Conservation (phyloP, 2,113 vertebrate species). For the Saguinus imperator region DNA sequence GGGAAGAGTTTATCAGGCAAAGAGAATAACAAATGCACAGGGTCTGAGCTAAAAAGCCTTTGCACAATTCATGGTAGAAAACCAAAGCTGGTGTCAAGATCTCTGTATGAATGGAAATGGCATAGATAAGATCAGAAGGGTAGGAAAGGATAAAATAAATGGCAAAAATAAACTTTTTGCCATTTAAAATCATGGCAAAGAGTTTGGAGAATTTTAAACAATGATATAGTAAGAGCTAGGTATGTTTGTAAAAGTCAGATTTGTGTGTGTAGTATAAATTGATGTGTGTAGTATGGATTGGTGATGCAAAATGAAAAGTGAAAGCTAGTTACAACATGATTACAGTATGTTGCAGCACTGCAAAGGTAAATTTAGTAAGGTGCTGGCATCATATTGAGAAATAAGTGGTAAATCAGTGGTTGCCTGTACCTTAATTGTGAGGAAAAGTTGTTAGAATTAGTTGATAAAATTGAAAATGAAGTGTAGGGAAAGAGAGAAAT, state of each 20-base stretch:
- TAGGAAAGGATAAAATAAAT: not conserved
- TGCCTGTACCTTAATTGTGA: not conserved
- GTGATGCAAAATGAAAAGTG: not conserved
- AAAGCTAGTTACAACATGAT: not conserved
- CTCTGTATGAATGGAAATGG: not conserved
- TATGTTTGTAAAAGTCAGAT: not conserved
- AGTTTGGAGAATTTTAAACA: not conserved
- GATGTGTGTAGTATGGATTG: not conserved
- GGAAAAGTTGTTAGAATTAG: not conserved
- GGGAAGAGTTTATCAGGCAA: not conserved
- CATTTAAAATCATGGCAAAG: not conserved
- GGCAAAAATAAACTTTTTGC: too few relatives aligned
- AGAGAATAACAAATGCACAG: not conserved
- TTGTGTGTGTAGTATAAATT: rapidly evolving
- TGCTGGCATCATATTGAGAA: not conserved
- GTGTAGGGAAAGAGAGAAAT: not conserved
- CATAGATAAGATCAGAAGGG: not conserved
- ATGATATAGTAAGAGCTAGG: not conserved
- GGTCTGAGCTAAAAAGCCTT: not conserved
- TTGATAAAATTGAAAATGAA: not conserved
- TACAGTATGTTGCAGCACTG: too few relatives aligned
- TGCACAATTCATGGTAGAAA: not conserved
- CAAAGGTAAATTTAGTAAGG: not conserved
- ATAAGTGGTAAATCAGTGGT: not conserved
- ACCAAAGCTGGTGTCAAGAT: not conserved